phyloP scores from a whole-genome alignment of 1,140 invertebrate genomes.

The Polypedilum vanderplanki region DNA sequence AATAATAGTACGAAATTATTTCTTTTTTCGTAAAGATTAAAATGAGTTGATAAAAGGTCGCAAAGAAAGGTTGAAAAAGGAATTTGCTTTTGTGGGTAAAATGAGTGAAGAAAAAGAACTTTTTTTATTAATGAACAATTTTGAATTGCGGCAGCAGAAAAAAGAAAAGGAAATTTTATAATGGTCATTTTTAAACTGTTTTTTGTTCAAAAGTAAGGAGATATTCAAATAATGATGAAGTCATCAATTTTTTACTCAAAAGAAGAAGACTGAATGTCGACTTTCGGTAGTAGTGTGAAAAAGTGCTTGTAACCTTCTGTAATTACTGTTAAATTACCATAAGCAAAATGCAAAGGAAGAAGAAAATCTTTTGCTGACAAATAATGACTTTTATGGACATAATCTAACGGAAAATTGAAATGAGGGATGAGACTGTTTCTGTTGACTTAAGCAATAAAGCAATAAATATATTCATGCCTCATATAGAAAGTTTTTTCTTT shows the following conservation, averaged over 20 bases:
- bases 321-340: background rate
- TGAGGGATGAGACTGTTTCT: background rate
- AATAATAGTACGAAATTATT: background rate
- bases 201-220: background rate
- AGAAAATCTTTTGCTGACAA: background rate
- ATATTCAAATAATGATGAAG: background rate
- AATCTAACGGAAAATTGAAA: conserved; percentile 13
- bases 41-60: conserved; percentile 11
- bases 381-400: background rate
- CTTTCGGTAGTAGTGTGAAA: no score
- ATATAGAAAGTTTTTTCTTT: no score
- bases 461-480: background rate
- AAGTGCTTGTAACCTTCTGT: no score
- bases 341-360: background rate
- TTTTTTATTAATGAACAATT: no score
- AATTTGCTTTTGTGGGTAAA: no score
- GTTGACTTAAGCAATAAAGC: background rate
- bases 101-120: no score
- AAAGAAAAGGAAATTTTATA: no score
- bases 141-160: no score
- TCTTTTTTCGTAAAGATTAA: conserved; percentile 3
- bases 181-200: no score
- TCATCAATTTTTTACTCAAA: background rate
- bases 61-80: background rate
- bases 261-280: no score